A percentile compares a stretch with the other conserved stretches of the same genome.
phyloP scores from a whole-genome alignment of 2,888 invertebrate genomes.

The Cantharis nigra region DNA sequence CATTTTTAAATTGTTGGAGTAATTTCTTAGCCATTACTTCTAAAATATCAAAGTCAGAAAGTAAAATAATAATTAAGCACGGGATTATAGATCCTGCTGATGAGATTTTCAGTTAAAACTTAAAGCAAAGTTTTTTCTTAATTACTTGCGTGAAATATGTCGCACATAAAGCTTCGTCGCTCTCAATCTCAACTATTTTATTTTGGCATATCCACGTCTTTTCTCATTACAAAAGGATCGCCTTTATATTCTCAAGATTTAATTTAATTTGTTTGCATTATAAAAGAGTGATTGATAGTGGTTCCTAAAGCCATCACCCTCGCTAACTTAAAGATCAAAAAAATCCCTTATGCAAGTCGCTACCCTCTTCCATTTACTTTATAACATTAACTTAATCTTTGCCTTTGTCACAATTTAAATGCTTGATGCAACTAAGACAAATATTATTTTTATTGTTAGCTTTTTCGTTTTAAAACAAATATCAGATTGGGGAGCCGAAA shows the following conservation, averaged over 20 bases:
- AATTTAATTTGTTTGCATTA: neutral
- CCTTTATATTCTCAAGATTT: neutral
- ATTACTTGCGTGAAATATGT: neutral
- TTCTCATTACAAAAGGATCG: neutral
- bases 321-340: neutral
- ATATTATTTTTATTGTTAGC: neutral
- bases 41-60: neutral
- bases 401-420: neutral
- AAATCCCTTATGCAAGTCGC: neutral
- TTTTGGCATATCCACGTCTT: neutral
- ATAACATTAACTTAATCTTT: neutral
- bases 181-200: neutral
- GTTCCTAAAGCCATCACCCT: neutral
- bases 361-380: neutral
- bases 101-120: neutral
- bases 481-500: neutral
- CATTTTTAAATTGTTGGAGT: neutral
- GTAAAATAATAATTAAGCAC: neutral
- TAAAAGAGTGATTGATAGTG: neutral
- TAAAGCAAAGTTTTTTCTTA: neutral
- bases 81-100: neutral
- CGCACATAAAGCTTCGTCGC: neutral
- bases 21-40: neutral
- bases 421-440: neutral
- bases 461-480: neutral